A percentile compares a stretch with the other conserved stretches of the same genome.
Evolutionary conservation across 2,888 invertebrate species (phyloP).

Genomic region (Mylabris sibirica): DNA sequence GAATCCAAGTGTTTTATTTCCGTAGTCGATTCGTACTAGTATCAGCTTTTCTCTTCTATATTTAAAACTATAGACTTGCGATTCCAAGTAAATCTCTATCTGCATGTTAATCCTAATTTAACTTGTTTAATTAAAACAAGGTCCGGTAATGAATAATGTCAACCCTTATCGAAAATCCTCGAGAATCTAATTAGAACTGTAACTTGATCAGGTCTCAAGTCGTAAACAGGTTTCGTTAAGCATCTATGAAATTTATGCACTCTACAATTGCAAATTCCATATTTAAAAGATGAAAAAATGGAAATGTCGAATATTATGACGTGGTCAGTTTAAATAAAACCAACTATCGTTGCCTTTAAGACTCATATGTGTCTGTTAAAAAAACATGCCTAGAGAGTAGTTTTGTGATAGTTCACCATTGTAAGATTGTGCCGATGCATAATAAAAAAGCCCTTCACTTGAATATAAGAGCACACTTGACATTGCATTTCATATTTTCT

Average conservation of each 20-base stretch:
- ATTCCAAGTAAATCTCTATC: not conserved
- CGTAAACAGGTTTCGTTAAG: too few relatives aligned
- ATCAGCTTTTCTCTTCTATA: not conserved
- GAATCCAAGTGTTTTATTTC: not conserved
- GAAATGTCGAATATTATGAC: too few relatives aligned
- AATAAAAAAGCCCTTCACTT: not conserved
- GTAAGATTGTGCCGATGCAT: slow-evolving; percentile 10
- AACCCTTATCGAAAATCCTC: too few relatives aligned
- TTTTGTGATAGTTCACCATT: slow-evolving; percentile 20
- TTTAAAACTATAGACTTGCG: not conserved
- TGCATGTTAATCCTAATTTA: too few relatives aligned
- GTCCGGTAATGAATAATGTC: not conserved
- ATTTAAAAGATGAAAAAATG: too few relatives aligned
- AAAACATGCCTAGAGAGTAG: not conserved
- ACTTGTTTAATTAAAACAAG: not conserved
- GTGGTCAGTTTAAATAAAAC: not conserved
- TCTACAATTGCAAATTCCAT: too few relatives aligned
- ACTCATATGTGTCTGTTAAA: not conserved
- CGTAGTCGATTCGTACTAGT: not conserved
- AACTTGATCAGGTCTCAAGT: too few relatives aligned
- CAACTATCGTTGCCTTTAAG: not conserved
- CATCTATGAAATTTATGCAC: too few relatives aligned
- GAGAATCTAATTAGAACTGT: too few relatives aligned
- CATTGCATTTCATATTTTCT: slow-evolving; percentile 1
- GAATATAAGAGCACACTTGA: not conserved